Conservation (phyloP, 1,140 invertebrate species). For the Drosophila chauvacae region DNA sequence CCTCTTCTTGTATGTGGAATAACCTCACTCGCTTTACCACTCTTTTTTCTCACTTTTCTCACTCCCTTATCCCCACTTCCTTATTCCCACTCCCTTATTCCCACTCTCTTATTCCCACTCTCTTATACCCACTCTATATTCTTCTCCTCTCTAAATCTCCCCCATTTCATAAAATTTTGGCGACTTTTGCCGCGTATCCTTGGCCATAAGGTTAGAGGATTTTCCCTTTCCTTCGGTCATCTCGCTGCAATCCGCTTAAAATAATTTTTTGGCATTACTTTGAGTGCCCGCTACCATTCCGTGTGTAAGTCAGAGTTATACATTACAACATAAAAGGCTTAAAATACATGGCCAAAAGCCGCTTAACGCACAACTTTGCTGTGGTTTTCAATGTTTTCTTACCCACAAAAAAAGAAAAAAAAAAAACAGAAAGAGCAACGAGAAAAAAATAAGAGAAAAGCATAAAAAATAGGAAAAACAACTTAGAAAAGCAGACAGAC, state of each 20-base stretch:
- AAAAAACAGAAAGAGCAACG: no score
- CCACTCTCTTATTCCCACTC: neutral
- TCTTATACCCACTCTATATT: neutral
- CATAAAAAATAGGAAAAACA: neutral
- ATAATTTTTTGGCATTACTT: slow-evolving; percentile 79
- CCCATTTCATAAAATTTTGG: slow-evolving; percentile 52
- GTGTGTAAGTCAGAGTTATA: slow-evolving; percentile 47
- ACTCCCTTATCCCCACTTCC: neutral
- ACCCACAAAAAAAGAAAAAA: neutral
- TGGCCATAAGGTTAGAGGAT: neutral
- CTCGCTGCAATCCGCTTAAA: slow-evolving; percentile 68
- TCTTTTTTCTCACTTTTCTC: no score
- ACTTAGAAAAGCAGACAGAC: neutral
- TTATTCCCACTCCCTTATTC: no score
- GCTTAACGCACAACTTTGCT: slow-evolving; percentile 67
- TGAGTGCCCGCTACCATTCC: slow-evolving; percentile 37
- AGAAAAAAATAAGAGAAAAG: neutral
- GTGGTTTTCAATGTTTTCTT: slow-evolving; percentile 45
- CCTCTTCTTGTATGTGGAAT: neutral
- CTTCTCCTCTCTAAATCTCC: neutral
- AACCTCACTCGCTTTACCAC: neutral
- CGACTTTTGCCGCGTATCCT: slow-evolving; percentile 31
- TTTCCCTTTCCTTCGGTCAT: neutral
- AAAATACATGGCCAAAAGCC: slow-evolving; percentile 63
- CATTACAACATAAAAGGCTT: slow-evolving; percentile 55